Conservation (phyloP, 2,888 invertebrate genomes). For the Panorpa germanica region DNA sequence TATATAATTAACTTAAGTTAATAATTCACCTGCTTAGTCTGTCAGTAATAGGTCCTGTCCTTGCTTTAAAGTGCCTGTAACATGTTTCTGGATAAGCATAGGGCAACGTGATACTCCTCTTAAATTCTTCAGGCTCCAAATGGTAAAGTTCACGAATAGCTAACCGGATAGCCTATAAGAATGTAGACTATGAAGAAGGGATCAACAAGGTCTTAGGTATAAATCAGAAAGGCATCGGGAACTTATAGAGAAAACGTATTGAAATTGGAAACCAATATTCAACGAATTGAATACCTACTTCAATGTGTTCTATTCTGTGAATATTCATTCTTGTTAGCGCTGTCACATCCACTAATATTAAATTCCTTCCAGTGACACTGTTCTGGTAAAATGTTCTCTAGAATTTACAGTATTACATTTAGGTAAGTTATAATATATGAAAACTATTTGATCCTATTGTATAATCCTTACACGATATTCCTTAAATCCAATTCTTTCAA, state of each 20-base stretch:
- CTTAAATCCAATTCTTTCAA: slow-evolving; percentile 26
- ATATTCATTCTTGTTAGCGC: slow-evolving; percentile 28
- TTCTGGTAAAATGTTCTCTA: slow-evolving; percentile 25
- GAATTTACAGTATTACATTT: neutral
- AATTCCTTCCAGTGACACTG: slow-evolving; percentile 25
- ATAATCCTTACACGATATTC: slow-evolving; percentile 26
- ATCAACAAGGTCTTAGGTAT: no score
- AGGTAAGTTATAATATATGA: neutral
- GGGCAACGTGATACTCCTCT: slow-evolving; percentile 26
- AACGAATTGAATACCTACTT: slow-evolving; percentile 16
- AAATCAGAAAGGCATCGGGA: neutral
- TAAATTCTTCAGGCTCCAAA: slow-evolving; percentile 24
- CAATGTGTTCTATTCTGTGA: slow-evolving; percentile 26
- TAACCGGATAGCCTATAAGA: slow-evolving; percentile 15
- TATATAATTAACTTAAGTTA: no score
- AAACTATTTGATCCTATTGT: neutral
- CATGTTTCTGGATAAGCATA: slow-evolving; percentile 26
- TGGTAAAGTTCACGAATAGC: slow-evolving; percentile 24
- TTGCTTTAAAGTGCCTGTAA: slow-evolving; percentile 29
- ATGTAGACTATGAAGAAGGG: no score
- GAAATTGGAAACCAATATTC: neutral
- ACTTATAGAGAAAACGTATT: neutral
- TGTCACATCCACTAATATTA: slow-evolving; percentile 29
- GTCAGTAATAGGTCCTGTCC: slow-evolving; percentile 33
- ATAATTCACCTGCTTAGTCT: no score